Evolutionary conservation across 2,113 vertebrate species (phyloP), one percentile per base, ranked within the genome.

Genomic region (Perccottus glenii): DNA sequence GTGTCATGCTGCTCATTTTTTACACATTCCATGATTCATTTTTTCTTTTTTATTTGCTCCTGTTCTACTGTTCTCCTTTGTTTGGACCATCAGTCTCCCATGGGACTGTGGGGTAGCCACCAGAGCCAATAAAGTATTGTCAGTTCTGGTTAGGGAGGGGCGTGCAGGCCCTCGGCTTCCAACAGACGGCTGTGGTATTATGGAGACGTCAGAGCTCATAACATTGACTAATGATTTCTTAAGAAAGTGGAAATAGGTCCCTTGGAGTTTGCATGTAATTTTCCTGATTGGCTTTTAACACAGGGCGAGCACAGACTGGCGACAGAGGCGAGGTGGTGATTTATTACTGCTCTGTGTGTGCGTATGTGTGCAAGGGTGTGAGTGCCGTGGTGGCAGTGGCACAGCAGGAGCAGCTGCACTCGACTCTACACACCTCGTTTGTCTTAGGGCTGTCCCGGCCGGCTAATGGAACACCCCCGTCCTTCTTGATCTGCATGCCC

Each of bases 281-380:
- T 96, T 90, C 93, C 94, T 97, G 95, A 99, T 98, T 98, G 96
- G 94, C 95, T 97, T 98, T 99, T 98, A 98, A 98, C 95, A 95
- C 87, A 67, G 80, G 87, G 86, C 71, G 84, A 87, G 88, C 78
- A 53, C 89, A 89, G 92, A 87, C 84, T 67, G 88, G 84, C 92
- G 94, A 91, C 80, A 64, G 80, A 86, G 84, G 86, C 91, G 82
- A 90, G 91, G 57, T 80, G 88, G 82, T 96, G 95, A 98, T 98
- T 97, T 97, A 98, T 98, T 94, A 89, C 90, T 92, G 89, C 57
- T 73, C 48, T 57, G 77, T 94, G 95, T 94, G 93, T 82, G 87
- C 90, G 87, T 92, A 32, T 66, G 75, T 36, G 65, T 75, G 35
- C 74, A 32, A 32, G 57, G 12, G 48, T 67, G 59, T 72, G 65